These are phyloP conservation scores for Equus quagga DNA, from an alignment of 2,113 vertebrate genomes.

Conservation along the genomic window DNA sequence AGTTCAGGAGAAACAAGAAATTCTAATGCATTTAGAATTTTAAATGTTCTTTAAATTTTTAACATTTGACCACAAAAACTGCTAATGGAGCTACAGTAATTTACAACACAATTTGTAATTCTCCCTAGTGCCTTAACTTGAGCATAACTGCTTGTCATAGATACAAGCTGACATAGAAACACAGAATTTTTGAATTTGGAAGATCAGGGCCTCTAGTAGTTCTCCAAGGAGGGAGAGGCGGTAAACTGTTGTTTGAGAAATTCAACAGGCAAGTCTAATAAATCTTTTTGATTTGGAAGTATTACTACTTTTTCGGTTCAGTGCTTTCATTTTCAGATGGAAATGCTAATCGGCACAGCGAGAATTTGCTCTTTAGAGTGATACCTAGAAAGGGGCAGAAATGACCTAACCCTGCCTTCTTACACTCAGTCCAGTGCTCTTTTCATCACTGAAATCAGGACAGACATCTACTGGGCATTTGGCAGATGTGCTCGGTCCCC, in stretches of 20 bases:
- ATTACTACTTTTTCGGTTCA: neutral
- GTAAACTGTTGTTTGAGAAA: neutral
- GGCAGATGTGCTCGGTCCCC: neutral
- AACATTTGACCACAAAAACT: neutral
- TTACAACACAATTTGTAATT: neutral
- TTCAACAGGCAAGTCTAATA: neutral
- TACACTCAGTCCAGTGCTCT: neutral
- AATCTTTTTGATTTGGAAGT: neutral
- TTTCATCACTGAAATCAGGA: neutral
- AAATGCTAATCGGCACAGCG: slow-evolving; percentile 25
- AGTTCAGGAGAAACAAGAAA: slow-evolving; percentile 4
- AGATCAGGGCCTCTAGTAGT: neutral
- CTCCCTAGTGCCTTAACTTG: neutral
- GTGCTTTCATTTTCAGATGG: slow-evolving; percentile 32
- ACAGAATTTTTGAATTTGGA: neutral
- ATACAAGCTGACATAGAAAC: neutral
- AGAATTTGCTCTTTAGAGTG: neutral
- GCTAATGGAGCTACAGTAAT: neutral
- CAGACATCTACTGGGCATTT: neutral
- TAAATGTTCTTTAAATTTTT: slow-evolving; percentile 40
- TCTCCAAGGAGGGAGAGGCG: neutral
- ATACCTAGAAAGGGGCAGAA: neutral
- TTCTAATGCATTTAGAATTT: slow-evolving; percentile 48
- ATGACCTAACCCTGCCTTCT: neutral
- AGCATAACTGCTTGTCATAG: neutral